Percentiles rank a stretch among this genome's conserved stretches.
These are phyloP conservation scores for Pluvianellus socialis DNA, from an alignment of 2,113 vertebrate species.

Conservation along the genomic window DNA sequence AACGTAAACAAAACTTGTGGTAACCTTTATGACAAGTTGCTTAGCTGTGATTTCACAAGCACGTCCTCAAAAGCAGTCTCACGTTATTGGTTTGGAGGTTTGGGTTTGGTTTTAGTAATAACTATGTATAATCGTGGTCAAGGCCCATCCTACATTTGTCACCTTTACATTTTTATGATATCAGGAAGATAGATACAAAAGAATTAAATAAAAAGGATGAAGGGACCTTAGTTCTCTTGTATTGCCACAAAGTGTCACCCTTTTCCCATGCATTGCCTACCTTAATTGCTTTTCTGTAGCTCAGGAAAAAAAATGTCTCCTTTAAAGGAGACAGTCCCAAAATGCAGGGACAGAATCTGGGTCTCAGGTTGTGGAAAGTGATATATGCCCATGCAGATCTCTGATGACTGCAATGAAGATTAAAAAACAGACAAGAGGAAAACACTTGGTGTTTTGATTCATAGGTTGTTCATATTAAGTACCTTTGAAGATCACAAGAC, in stretches of 20 bases:
- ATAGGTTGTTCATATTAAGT: not conserved
- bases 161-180: not conserved
- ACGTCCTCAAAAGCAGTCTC: not conserved
- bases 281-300: conserved; percentile 5
- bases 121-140: not conserved
- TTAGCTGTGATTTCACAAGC: not conserved
- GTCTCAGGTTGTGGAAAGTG: not conserved
- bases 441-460: not conserved
- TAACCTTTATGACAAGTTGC: not conserved
- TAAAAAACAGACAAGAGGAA: not conserved
- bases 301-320: not conserved
- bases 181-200: not conserved
- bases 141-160: not conserved
- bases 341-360: not conserved
- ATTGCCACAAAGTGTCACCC: conserved; percentile 64
- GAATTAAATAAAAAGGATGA: not conserved
- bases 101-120: not conserved
- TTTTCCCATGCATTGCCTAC: conserved; percentile 36
- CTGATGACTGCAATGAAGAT: not conserved
- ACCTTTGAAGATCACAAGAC: not conserved
- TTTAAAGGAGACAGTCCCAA: not conserved
- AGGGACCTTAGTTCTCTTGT: conserved; percentile 22
- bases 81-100: not conserved
- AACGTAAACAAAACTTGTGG: not conserved
- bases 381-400: not conserved